phyloP scores from a whole-genome alignment of 1,140 invertebrate species.

The Asbolus verrucosus region DNA sequence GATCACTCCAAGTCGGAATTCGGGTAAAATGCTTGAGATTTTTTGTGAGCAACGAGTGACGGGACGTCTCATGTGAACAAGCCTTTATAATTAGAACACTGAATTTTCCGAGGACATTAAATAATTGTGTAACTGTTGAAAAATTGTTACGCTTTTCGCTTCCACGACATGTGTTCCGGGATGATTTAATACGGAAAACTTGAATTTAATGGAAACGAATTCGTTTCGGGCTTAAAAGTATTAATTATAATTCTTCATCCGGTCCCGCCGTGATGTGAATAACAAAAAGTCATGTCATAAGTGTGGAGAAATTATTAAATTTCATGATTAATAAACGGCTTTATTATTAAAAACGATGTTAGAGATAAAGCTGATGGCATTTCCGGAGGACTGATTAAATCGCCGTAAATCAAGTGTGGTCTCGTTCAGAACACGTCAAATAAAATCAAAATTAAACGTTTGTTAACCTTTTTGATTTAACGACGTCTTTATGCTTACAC shows the following conservation, averaged over 20 bases:
- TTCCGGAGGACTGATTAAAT: no score
- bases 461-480: not conserved
- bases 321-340: not conserved
- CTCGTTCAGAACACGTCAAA: no score
- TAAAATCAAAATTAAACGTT: no score
- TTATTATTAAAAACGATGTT: not conserved
- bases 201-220: constrained; percentile 20
- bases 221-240: constrained; percentile 7
- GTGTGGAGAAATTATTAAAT: constrained; percentile 18
- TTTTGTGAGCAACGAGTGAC: constrained; percentile 1
- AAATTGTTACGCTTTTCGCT: constrained; percentile 24
- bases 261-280: not conserved
- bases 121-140: constrained; percentile 13
- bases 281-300: not conserved
- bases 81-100: constrained; percentile 11
- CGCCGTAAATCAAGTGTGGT: no score
- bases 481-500: not conserved
- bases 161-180: constrained; percentile 9
- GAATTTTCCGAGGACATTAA: constrained; percentile 15
- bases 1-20: constrained; percentile 7
- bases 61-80: not conserved
- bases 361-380: no score
- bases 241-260: constrained; percentile 23
- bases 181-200: constrained; percentile 32
- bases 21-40: constrained; percentile 2